phyloP scores from a whole-genome alignment of 1,140 invertebrate genomes.

The Saccostrea cuccullata region DNA sequence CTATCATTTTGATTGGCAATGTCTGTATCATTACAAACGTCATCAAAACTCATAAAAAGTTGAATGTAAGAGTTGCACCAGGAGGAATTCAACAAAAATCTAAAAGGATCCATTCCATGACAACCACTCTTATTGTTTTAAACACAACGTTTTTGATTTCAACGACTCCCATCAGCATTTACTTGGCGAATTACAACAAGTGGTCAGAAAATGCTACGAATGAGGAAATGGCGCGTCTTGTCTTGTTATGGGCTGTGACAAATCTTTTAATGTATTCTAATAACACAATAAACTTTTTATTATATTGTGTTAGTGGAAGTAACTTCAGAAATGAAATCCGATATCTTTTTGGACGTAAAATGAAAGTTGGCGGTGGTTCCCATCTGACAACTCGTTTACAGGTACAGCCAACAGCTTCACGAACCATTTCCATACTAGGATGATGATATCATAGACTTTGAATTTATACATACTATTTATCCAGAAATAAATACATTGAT shows the following conservation, averaged over 20 bases:
- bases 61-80: not conserved
- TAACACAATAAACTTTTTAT: constrained; percentile 50
- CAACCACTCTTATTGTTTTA: constrained; percentile 54
- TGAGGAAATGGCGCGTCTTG: constrained; percentile 12
- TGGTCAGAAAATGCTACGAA: constrained; percentile 12
- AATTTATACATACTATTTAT: too few relatives aligned
- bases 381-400: not conserved
- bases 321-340: constrained; percentile 50
- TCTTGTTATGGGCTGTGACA: constrained; percentile 49
- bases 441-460: too few relatives aligned
- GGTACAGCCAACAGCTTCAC: not conserved
- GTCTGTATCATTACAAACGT: constrained; percentile 21
- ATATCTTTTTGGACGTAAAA: not conserved
- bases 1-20: constrained; percentile 59
- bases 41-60: not conserved
- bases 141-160: constrained; percentile 61
- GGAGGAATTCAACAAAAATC: not conserved
- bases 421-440: not conserved
- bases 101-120: constrained; percentile 59
- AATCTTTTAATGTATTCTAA: constrained; percentile 55
- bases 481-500: too few relatives aligned
- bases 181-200: constrained; percentile 53
- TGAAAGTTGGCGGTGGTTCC: not conserved
- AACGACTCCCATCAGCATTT: constrained; percentile 64
- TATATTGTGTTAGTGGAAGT: constrained; percentile 49